Base-by-base conservation (phyloP, 2,888 invertebrate genomes). In the Bimastos eiseni region DNA sequence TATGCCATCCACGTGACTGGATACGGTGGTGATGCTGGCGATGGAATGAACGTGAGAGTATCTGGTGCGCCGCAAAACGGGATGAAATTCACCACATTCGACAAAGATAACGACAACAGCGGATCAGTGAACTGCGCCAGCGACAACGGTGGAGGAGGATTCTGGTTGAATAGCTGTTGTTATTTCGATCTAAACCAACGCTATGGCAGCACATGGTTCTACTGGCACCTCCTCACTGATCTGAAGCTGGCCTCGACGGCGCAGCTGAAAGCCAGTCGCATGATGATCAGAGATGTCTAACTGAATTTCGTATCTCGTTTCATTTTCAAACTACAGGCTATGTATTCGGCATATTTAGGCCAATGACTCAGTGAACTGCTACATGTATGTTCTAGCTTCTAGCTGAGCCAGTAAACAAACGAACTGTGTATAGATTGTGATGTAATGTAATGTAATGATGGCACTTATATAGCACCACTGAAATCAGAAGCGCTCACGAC, bases 11-110 rank as follows among this genome's bases (percentile, higher is more conserved):
- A 83, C 44, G 91, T 49, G 38, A 37, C 83, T 36, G 70, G 89
- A n/a, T 91, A 90, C 88, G 34, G 38, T 49, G 90, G 90, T 24
- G 90, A 90, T 86, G 49, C 83, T 44, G 90, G 90, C 19, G 88
- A 90, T 55, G 49, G 38, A 84, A 21, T 90, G 49, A 86, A 89
- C 21, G 84, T 24, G 86, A 33, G 36, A 17, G 8, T 3, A 21
- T 8, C 8, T 30, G 86, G 86, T 36, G 17, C 0, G 15, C 6
- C 6, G 21, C 86, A 86, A 24, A 86, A 86, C 11, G 86, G 86
- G n/a, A 86, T 86, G 86, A 86, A 36, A 33, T 86, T 86, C 17
- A 24, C 36, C 4, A 86, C 86, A 37, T 37, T 8, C 36, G 86
- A 86, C 37, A 33, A 13, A 36, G 86, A 86, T 86, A 86, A 86